These are phyloP conservation scores for Drosophila punjabiensis DNA, from an alignment of 1,140 invertebrate genomes.

Conservation along the genomic window DNA sequence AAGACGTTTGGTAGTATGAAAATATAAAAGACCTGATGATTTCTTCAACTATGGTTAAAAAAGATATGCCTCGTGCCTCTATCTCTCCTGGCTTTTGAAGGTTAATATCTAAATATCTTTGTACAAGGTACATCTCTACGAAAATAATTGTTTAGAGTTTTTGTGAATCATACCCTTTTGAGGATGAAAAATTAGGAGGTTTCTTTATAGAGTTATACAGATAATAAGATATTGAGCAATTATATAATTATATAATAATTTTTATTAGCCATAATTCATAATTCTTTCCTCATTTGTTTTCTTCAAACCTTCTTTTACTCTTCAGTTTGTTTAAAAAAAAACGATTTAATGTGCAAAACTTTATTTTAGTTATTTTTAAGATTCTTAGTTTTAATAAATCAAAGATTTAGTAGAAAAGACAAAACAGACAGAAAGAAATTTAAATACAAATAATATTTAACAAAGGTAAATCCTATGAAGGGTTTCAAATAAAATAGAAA, in stretches of 20 bases:
- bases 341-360: not conserved
- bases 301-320: not conserved
- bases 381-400: not conserved
- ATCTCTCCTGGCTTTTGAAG: not conserved
- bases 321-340: not conserved
- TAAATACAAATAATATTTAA: not conserved
- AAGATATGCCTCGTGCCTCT: not conserved
- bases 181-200: no score
- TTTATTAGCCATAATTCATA: not conserved
- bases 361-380: not conserved
- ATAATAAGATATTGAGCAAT: no score
- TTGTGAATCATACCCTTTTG: not conserved
- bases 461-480: not conserved
- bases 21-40: not conserved
- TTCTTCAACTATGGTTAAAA: not conserved
- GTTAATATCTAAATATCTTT: not conserved
- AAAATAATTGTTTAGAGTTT: not conserved
- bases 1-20: constrained; percentile 38
- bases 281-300: not conserved
- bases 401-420: not conserved
- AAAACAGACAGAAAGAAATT: not conserved
- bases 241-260: not conserved
- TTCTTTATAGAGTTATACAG: no score
- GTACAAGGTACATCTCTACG: not conserved
- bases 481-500: not conserved